Percentiles rank a stretch among this genome's conserved stretches.
These are phyloP conservation scores for Brachionus manjavacas DNA, from an alignment of 1,140 invertebrate species.

Conservation along the genomic window DNA sequence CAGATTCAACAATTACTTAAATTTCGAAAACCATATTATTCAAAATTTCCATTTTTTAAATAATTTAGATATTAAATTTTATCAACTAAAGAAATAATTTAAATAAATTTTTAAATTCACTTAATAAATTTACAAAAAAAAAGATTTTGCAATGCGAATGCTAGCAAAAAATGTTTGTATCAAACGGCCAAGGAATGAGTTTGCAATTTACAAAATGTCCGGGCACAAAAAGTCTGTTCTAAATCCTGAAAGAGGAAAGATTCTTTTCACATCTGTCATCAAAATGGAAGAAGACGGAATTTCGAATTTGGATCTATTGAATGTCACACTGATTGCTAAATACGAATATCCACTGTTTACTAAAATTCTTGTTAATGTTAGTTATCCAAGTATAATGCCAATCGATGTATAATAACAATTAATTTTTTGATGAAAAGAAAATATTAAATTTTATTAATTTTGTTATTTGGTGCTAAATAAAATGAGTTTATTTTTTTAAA, in stretches of 20 bases:
- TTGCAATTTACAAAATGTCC: constrained; percentile 12
- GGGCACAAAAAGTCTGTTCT: background rate
- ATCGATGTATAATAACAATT: too few species aligned
- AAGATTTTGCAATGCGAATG: constrained; percentile 32
- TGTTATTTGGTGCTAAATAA: too few species aligned
- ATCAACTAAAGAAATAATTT: too few species aligned
- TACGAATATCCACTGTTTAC: background rate
- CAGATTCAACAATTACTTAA: too few species aligned
- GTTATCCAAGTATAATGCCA: background rate
- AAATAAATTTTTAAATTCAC: background rate
- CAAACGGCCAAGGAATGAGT: background rate
- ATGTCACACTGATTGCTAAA: background rate
- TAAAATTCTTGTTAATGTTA: constrained; percentile 3
- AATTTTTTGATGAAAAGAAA: too few species aligned
- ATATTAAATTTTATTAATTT: too few species aligned
- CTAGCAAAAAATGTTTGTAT: constrained; percentile 4
- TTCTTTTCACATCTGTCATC: background rate
- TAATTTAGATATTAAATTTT: too few species aligned
- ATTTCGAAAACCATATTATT: too few species aligned
- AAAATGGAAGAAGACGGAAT: constrained; percentile 24
- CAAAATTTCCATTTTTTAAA: too few species aligned
- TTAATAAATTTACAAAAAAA: background rate
- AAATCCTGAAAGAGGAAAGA: background rate
- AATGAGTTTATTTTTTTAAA: too few species aligned
- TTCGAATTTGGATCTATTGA: background rate